Conservation (phyloP, 2,888 invertebrate genomes). For the Dasysyrphus albostriatus region DNA sequence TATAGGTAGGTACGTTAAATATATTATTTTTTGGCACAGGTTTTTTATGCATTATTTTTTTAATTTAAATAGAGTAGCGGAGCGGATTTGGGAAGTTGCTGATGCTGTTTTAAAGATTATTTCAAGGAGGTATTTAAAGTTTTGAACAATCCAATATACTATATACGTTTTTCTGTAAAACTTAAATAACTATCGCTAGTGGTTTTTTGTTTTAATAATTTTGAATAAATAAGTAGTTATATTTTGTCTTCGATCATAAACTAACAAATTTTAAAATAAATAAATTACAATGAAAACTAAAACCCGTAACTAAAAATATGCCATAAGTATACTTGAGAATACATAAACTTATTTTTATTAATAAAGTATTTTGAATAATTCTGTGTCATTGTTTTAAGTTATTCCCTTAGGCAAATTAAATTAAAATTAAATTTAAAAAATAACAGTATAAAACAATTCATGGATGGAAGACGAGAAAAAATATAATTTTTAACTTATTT, state of each 20-base stretch:
- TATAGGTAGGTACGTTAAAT: constrained; percentile 45
- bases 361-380: too few relatives aligned
- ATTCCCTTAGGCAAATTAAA: too few relatives aligned
- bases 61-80: constrained; percentile 13
- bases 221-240: neutral
- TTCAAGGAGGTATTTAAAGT: neutral
- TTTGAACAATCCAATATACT: neutral
- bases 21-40: constrained; percentile 33
- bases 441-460: neutral
- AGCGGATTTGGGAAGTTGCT: constrained; percentile 2
- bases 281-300: too few relatives aligned
- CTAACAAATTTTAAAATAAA: too few relatives aligned
- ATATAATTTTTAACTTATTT: neutral
- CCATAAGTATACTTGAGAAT: too few relatives aligned
- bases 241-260: too few relatives aligned
- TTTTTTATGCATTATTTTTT: neutral
- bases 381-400: too few relatives aligned
- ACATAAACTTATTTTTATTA: too few relatives aligned
- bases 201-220: neutral
- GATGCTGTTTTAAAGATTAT: neutral
- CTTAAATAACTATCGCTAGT: neutral
- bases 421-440: neutral
- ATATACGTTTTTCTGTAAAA: neutral
- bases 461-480: neutral
- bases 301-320: too few relatives aligned